Evolutionary conservation across 2,797 vertebrate genomes (phyloP), one percentile per base, ranked within the genome.

Genomic region (Notolepis coatsorum): DNA sequence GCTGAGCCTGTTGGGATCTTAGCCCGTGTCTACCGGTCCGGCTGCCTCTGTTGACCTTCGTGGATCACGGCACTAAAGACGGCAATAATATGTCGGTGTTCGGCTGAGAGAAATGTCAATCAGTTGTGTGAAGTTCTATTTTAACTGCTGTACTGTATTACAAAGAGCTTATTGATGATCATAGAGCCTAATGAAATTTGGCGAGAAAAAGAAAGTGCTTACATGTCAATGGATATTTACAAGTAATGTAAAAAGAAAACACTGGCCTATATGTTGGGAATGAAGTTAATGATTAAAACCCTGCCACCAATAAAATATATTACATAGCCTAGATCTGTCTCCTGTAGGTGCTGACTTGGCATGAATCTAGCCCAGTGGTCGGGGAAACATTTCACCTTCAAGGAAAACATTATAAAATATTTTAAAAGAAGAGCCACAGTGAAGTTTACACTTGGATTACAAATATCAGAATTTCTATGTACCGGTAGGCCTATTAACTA

Each of bases 251-350:
- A 60, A 12, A 51, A 63, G 23, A 46, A 55, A 68, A 27, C 55
- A 38, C 68, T 68, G 67, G 68, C 73, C 68, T 75, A 71, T 56
- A 71, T 59, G 46, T 52, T 27, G 42, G 73, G 61, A 62, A 59
- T 73, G 70, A 65, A 79, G 45, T 66, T 65, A 73, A 77, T 82
- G 39, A 66, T 74, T 74, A 67, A 67, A 65, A 68, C 37, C 49
- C 20, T 0, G n/a, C 23, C n/a, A 55, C 71, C 12, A 68, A 52
- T 67, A 67, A 5, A 55, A 13, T 75, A 24, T 31, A 55, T 41
- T 15, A 42, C 17, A 23, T 18, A 17, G 35, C 27, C 8, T 30
- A n/a, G 21, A 13, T 23, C 43, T 31, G 20, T 4, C 12, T 28
- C 27, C 38, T 42, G 23, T 3, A 28, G 52, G 28, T 41, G 9